Evolutionary conservation across 2,888 invertebrate genomes (phyloP).

Genomic region (Oxystoma pomonae): DNA sequence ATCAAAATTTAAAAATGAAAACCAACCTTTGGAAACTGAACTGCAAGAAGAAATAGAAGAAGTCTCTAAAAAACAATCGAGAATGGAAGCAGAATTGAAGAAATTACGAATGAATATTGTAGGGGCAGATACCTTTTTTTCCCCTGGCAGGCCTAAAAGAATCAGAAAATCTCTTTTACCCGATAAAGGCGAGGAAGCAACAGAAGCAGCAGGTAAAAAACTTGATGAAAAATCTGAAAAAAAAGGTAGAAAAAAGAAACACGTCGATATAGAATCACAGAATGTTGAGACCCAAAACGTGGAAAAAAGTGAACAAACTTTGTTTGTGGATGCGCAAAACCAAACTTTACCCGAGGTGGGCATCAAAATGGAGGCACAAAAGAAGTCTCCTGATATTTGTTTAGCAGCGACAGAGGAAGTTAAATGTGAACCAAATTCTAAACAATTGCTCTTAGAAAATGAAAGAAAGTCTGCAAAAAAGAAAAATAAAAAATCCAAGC

Average conservation of each 20-base stretch:
- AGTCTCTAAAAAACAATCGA: constrained; percentile 19
- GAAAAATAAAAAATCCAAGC: no score
- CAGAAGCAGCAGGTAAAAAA: background rate
- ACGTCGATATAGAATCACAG: background rate
- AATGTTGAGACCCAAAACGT: no score
- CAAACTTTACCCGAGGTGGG: no score
- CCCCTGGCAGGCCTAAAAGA: constrained; percentile 22
- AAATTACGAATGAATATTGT: constrained; percentile 33
- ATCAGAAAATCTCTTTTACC: constrained; percentile 18
- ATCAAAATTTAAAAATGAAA: no score
- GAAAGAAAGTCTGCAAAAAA: no score
- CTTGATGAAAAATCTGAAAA: constrained; percentile 12
- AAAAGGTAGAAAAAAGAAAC: background rate
- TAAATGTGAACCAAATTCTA: no score
- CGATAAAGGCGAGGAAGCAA: constrained; percentile 8
- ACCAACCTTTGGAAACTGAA: background rate
- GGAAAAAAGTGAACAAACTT: no score
- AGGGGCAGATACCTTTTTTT: constrained; percentile 30
- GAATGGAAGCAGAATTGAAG: constrained; percentile 29
- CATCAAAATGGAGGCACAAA: no score
- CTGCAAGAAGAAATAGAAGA: constrained; percentile 11
- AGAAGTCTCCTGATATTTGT: no score
- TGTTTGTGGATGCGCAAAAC: no score
- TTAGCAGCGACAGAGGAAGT: no score
- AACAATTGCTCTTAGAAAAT: no score